A percentile compares a stretch with the other conserved stretches of the same genome.
phyloP scores from a whole-genome alignment of 2,797 vertebrate genomes.

The Protosalanx chinensis region DNA sequence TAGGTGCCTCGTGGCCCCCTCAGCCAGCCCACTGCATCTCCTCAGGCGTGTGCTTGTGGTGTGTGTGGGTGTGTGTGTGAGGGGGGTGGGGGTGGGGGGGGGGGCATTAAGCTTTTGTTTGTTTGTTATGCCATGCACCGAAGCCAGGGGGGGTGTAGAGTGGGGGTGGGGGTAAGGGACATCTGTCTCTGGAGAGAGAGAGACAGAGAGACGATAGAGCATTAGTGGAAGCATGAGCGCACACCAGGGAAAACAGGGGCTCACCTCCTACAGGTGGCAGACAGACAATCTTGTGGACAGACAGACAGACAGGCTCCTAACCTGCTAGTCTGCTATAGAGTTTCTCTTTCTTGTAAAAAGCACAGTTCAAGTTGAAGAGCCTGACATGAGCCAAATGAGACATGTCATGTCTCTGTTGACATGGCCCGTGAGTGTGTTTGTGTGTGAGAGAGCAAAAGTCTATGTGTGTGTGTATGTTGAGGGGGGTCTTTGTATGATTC shows the following conservation, averaged over 20 bases:
- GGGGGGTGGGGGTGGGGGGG: background rate
- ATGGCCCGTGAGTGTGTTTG: background rate
- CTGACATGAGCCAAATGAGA: constrained; percentile 35
- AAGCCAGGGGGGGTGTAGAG: constrained; percentile 20
- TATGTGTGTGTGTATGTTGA: background rate
- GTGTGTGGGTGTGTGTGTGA: constrained; percentile 9
- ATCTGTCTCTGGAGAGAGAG: constrained; percentile 51
- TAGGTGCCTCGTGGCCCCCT: constrained; percentile 37
- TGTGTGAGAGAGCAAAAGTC: background rate
- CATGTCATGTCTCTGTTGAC: constrained; percentile 3
- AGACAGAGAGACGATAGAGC: constrained; percentile 51
- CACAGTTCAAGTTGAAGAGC: constrained; percentile 56
- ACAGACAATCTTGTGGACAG: background rate
- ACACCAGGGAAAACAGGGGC: constrained; percentile 15
- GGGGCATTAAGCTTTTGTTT: constrained; percentile 39
- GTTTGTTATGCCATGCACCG: constrained; percentile 47
- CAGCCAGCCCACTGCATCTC: constrained; percentile 22
- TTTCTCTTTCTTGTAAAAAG: constrained; percentile 34
- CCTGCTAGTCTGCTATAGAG: constrained; percentile 35
- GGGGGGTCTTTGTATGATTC: background rate
- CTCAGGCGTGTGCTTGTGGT: constrained; percentile 3
- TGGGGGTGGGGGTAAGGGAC: constrained; percentile 27
- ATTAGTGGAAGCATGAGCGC: constrained; percentile 41
- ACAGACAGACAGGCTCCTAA: no score
- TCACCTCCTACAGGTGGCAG: background rate